Evolutionary conservation across 92 coral and sea anemone species (phyloP).

Genomic region (Phenganax marumi): DNA sequence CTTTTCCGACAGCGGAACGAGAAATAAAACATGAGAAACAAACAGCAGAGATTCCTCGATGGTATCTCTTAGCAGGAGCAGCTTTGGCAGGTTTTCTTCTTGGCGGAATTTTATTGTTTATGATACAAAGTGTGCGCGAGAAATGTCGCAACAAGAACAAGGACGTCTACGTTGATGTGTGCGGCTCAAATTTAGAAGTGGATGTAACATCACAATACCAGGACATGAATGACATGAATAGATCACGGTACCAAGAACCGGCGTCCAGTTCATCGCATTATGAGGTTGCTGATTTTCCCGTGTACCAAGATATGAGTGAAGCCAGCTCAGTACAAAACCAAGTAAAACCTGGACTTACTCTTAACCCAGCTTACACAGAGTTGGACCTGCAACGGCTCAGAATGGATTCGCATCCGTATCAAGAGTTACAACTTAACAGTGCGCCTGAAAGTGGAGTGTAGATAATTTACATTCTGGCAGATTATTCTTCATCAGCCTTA

Average conservation of each 20-base stretch:
- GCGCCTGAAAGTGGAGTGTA: neutral
- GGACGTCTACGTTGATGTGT: neutral
- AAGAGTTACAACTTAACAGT: neutral
- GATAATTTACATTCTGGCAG: neutral
- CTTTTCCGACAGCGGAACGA: neutral
- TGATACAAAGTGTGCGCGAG: neutral
- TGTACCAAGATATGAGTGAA: neutral
- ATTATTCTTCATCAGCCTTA: too few species aligned
- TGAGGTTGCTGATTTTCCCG: conserved; percentile 7
- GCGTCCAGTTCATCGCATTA: neutral
- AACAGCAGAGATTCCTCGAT: neutral
- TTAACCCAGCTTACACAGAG: neutral
- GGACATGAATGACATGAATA: neutral
- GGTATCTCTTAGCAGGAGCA: neutral
- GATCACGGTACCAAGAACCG: neutral
- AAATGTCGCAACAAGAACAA: conserved; percentile 11
- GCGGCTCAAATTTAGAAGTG: neutral
- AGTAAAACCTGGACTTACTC: neutral
- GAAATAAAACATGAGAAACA: neutral
- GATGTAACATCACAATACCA: conserved; percentile 8
- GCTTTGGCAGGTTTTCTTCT: conserved; percentile 3
- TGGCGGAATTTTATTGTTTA: neutral
- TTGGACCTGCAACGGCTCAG: neutral
- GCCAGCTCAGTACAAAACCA: neutral
- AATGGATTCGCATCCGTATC: conserved; percentile 8